Base-by-base conservation (phyloP, 2,888 invertebrate genomes). In the Tachystola acroxantha region DNA sequence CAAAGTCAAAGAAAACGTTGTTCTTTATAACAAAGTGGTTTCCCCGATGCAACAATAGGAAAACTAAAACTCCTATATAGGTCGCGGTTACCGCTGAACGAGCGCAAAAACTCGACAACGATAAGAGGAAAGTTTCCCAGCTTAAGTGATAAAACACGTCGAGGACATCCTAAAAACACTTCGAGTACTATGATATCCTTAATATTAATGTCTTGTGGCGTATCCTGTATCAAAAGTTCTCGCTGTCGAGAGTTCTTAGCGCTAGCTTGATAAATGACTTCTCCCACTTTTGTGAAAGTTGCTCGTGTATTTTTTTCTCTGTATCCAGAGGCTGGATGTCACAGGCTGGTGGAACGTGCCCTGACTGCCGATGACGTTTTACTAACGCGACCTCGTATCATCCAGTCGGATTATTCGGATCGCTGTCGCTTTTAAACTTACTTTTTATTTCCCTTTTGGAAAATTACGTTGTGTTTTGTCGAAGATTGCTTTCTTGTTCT, bases 201-300 rank as follows among this genome's bases (percentile, higher is more conserved):
- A 76, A 80, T 85, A 85, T 86, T 86, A 85, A 86, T 85, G 84
- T 81, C 74, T 76, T 71, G 64, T 70, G 71, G 70, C 67, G 72
- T 74, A 73, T 81, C 79, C 75, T 75, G 81, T 84, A 81, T 84
- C 85, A 84, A 81, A 85, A 82, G 67, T 82, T 85, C 67, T 61
- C 65, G 66, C 67, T 73, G 82, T 81, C 81, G 70, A 75, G 85
- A 80, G 84, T 82, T 82, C 84, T 85, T 79, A 78, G 68, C 70
- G 74, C 64, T 72, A 60, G 72, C 69, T 81, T 86, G 86, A 86
- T 86, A 85, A 85, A 85, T 85, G 85, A 82, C 85, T 81, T 79
- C 60, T 60, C 66, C 68, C 70, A 76, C 75, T 82, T 79, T 76
- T 68, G 73, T 65, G 70, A 70, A 76, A 77, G 65, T 78, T 80